phyloP scores from a whole-genome alignment of 1,140 invertebrate genomes.

The Branchinecta lynchi region DNA sequence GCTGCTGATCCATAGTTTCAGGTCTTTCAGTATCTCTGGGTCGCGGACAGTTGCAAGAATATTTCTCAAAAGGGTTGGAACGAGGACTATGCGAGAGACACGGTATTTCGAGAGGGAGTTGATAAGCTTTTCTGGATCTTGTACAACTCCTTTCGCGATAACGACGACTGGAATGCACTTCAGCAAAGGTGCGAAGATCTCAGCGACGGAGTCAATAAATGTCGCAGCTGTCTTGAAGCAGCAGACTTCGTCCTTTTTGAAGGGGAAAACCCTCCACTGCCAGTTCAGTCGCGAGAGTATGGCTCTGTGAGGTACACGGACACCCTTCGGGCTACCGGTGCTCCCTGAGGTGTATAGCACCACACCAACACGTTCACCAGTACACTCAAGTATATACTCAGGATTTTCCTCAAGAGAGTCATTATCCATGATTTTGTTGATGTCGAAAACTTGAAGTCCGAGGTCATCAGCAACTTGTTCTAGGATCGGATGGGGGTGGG shows the following conservation, averaged over 20 bases:
- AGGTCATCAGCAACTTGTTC: not conserved
- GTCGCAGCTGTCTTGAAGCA: slow-evolving; percentile 75
- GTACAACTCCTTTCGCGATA: slow-evolving; percentile 48
- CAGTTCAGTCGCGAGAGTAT: slow-evolving; percentile 62
- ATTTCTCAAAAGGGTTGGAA: slow-evolving; percentile 60
- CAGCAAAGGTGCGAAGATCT: slow-evolving; percentile 68
- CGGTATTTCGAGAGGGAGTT: slow-evolving; percentile 46
- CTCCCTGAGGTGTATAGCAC: slow-evolving; percentile 84
- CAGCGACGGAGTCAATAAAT: slow-evolving; percentile 69
- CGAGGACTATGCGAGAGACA: slow-evolving; percentile 58
- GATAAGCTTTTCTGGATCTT: slow-evolving; percentile 55
- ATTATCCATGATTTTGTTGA: not conserved
- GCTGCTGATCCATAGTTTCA: slow-evolving; percentile 65
- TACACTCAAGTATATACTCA: not conserved
- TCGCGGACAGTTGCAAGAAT: slow-evolving; percentile 48
- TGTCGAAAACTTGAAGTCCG: slow-evolving; percentile 14
- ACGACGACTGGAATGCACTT: slow-evolving; percentile 49
- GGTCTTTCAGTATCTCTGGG: slow-evolving; percentile 31
- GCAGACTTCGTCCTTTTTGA: slow-evolving; percentile 43
- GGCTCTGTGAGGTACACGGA: slow-evolving; percentile 57
- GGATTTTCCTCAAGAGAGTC: not conserved
- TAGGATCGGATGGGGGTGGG: not conserved
- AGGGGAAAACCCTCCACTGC: slow-evolving; percentile 67
- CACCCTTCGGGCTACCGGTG: slow-evolving; percentile 82
- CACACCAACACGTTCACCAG: slow-evolving; percentile 39